These are phyloP conservation scores for Astatotilapia flaviijosephi DNA, from an alignment of 2,113 vertebrate species.

Conservation along the genomic window DNA sequence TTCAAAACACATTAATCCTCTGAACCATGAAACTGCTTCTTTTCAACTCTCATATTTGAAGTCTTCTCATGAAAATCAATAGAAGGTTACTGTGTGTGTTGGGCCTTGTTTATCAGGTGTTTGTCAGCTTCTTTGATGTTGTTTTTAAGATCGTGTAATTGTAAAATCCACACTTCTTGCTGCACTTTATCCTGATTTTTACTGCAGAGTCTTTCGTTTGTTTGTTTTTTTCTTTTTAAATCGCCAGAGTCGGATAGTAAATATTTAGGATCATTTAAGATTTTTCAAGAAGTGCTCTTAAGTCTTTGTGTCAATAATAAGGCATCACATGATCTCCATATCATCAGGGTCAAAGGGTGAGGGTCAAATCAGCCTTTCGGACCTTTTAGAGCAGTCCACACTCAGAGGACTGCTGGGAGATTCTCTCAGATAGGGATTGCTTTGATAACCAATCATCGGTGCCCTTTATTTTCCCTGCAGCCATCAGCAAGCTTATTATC, in stretches of 20 bases:
- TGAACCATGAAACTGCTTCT: background rate
- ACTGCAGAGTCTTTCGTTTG: background rate
- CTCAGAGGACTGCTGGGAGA: conserved; percentile 2
- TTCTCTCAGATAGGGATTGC: conserved; percentile 21
- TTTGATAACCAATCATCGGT: conserved; percentile 33
- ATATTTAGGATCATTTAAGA: background rate
- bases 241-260: fast-evolving
- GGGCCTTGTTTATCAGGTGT: background rate
- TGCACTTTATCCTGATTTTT: background rate
- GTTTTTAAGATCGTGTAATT: background rate
- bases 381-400: conserved; percentile 1
- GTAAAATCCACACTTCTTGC: background rate
- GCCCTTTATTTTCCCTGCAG: conserved; percentile 52
- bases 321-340: background rate
- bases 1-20: background rate
- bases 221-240: background rate
- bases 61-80: background rate
- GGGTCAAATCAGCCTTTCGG: conserved; percentile 15
- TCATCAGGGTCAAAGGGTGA: conserved; percentile 18
- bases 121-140: background rate
- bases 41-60: background rate
- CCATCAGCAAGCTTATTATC: conserved; percentile 65
- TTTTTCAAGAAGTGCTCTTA: background rate
- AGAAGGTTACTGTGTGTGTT: background rate
- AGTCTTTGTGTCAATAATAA: background rate